A percentile compares a stretch with the other conserved stretches of the same genome.
Conservation (phyloP, 2,797 vertebrate genomes). For the Glyptemys insculpta region DNA sequence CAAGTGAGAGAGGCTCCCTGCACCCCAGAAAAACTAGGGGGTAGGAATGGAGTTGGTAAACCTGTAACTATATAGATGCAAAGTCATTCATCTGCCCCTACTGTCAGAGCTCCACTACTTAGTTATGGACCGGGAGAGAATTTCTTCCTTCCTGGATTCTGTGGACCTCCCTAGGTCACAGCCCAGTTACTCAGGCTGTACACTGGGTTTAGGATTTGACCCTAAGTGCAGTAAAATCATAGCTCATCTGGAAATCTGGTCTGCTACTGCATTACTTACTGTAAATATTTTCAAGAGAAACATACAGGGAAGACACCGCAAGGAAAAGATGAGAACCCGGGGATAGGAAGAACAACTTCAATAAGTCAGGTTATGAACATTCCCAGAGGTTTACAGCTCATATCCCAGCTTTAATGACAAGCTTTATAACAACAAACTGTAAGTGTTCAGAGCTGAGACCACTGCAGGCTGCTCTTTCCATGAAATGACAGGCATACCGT, state of each 20-base stretch:
- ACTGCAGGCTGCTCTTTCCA: background rate
- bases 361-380: conserved; percentile 12
- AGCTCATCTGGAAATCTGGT: conserved; percentile 12
- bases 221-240: background rate
- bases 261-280: background rate
- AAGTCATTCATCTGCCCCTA: background rate
- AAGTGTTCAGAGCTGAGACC: background rate
- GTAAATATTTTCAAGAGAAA: conserved; percentile 1
- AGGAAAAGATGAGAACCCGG: background rate
- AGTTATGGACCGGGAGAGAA: background rate
- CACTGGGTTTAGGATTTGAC: conserved; percentile 3
- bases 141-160: background rate
- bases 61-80: background rate
- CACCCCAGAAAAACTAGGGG: background rate
- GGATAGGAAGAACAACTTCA: conserved; percentile 9
- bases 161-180: background rate
- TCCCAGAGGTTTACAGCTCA: conserved; percentile 16
- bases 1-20: background rate
- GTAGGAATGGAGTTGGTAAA: background rate
- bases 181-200: background rate
- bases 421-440: conserved; percentile 16
- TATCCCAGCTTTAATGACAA: conserved; percentile 18
- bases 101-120: background rate
- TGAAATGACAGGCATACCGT: background rate
- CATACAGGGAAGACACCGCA: background rate